A percentile compares a stretch with the other conserved stretches of the same genome.
These are phyloP conservation scores for Oreotrochilus melanogaster DNA, from an alignment of 2,113 vertebrate genomes.

Conservation along the genomic window DNA sequence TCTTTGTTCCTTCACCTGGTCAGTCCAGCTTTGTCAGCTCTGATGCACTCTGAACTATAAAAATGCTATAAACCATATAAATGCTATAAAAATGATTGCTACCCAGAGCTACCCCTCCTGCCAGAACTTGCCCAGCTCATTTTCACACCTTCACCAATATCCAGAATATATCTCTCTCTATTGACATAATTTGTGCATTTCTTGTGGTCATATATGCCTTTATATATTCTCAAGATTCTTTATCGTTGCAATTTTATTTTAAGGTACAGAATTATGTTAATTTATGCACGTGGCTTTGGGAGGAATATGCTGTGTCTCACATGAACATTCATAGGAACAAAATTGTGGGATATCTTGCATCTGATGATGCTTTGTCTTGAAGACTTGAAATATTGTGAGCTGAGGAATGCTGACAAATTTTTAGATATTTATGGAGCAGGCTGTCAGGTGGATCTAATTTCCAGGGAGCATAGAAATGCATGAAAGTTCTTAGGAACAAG, in stretches of 20 bases:
- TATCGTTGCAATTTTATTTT: not conserved
- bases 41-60: too few species aligned
- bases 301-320: not conserved
- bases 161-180: not conserved
- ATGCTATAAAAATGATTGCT: too few species aligned
- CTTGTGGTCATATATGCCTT: not conserved
- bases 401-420: not conserved
- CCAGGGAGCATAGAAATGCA: not conserved
- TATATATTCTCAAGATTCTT: not conserved
- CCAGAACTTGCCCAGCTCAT: not conserved
- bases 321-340: not conserved
- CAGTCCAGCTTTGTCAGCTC: not conserved
- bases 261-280: not conserved
- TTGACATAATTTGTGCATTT: not conserved
- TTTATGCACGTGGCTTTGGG: not conserved
- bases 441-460: not conserved
- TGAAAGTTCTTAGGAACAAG: not conserved
- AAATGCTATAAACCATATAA: too few species aligned
- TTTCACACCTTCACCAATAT: not conserved
- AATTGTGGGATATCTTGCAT: not conserved
- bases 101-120: not conserved
- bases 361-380: not conserved
- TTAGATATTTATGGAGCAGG: not conserved
- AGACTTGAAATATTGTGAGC: not conserved
- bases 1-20: not conserved